phyloP scores from a whole-genome alignment of 1,140 invertebrate species.

The Harlomillsia oculata region DNA sequence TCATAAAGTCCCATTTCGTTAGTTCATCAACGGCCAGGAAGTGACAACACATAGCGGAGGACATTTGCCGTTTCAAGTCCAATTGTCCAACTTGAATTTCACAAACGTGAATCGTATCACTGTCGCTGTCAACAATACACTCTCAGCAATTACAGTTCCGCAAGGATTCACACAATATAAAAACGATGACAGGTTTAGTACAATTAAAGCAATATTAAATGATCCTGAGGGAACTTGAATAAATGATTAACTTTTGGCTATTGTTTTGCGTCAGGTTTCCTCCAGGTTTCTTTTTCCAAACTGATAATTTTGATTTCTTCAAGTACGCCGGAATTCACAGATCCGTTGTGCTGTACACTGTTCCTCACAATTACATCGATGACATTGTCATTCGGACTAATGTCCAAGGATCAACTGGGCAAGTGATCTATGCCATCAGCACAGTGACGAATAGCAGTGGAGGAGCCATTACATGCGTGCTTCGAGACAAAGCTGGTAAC shows the following conservation, averaged over 20 bases:
- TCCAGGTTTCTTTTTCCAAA: conserved; percentile 32
- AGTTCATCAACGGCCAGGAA: conserved; percentile 76
- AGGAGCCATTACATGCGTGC: conserved; percentile 1
- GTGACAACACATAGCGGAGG: conserved; percentile 80
- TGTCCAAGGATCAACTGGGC: conserved; percentile 18
- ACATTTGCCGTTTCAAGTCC: conserved; percentile 55
- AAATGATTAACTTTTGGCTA: neutral
- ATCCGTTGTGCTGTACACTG: conserved; percentile 49
- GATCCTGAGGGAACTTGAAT: neutral
- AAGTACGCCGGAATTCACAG: conserved; percentile 59
- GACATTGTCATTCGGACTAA: conserved; percentile 45
- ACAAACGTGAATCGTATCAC: conserved; percentile 44
- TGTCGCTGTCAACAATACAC: conserved; percentile 56
- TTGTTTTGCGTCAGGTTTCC: conserved; percentile 30
- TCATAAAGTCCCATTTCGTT: neutral
- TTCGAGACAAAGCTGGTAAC: conserved; percentile 36
- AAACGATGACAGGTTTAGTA: conserved; percentile 3
- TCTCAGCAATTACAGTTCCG: conserved; percentile 44
- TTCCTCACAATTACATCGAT: conserved; percentile 45
- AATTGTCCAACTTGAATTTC: conserved; percentile 13
- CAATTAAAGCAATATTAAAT: neutral
- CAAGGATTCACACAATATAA: conserved; percentile 38
- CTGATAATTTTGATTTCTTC: conserved; percentile 55
- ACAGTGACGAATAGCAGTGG: neutral
- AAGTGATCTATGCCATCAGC: neutral